A percentile compares a stretch with the other conserved stretches of the same genome.
Evolutionary conservation across 2,797 vertebrate species (phyloP).

Genomic region (Dipus sagitta): DNA sequence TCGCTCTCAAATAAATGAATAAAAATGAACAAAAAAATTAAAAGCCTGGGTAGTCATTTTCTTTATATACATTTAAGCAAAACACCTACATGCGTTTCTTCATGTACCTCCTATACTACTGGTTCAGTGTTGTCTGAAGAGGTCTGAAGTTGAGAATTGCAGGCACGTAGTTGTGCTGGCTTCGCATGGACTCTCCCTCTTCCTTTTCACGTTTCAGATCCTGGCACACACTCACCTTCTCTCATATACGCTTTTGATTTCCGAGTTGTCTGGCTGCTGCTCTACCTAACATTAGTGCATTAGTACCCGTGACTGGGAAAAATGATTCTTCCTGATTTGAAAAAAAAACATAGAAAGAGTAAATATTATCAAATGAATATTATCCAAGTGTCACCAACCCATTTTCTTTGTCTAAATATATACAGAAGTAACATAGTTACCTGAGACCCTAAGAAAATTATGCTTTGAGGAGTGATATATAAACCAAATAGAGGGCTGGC

Average conservation of each 20-base stretch:
- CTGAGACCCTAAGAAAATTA: background rate
- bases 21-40: background rate
- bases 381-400: background rate
- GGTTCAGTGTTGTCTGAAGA: background rate
- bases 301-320: background rate
- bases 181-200: background rate
- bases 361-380: background rate
- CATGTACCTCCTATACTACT: background rate
- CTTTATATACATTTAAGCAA: background rate
- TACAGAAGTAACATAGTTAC: background rate
- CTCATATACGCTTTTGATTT: background rate
- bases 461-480: background rate
- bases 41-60: background rate
- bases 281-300: slow-evolving; percentile 4
- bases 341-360: background rate
- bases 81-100: background rate
- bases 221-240: background rate
- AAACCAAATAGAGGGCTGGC: background rate
- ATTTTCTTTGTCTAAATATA: background rate
- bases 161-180: background rate
- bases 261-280: slow-evolving; percentile 32
- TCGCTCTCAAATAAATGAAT: no score
- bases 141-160: slow-evolving; percentile 1
- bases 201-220: background rate
- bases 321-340: slow-evolving; percentile 31